Percentiles rank a stretch among this genome's conserved stretches.
Evolutionary conservation across 2,797 vertebrate genomes (phyloP).

Genomic region (Lutjanus argentimaculatus): DNA sequence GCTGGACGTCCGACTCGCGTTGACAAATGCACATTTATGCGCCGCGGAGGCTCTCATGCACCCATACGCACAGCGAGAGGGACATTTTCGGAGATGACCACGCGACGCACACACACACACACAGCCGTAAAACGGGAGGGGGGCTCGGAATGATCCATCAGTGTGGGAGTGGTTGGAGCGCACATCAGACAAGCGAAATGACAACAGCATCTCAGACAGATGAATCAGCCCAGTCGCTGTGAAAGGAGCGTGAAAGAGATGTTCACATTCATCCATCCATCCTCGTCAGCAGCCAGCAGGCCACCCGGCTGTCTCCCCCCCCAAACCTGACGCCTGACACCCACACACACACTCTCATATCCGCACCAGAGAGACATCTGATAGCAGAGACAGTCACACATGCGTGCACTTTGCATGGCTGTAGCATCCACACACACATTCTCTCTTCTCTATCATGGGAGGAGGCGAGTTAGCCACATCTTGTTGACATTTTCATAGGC

Average conservation of each 20-base stretch:
- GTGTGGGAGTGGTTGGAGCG: slow-evolving; percentile 48
- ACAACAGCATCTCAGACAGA: slow-evolving; percentile 66
- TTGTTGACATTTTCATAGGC: slow-evolving; percentile 85
- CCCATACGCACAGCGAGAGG: slow-evolving; percentile 3
- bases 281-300: slow-evolving; percentile 61
- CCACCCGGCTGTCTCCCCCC: slow-evolving; percentile 42
- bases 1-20: slow-evolving; percentile 32
- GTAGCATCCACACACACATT: slow-evolving; percentile 4
- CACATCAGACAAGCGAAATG: slow-evolving; percentile 61
- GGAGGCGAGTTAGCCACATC: slow-evolving; percentile 60
- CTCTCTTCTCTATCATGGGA: slow-evolving; percentile 41
- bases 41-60: background rate
- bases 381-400: slow-evolving; percentile 28
- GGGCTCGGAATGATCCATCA: slow-evolving; percentile 65
- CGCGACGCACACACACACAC: background rate
- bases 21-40: slow-evolving; percentile 61
- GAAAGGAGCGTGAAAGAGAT: slow-evolving; percentile 79
- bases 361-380: background rate
- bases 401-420: slow-evolving; percentile 3
- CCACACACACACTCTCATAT: background rate
- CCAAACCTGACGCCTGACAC: slow-evolving; percentile 13
- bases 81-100: slow-evolving; percentile 34
- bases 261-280: slow-evolving; percentile 80
- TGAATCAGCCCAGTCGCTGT: slow-evolving; percentile 70
- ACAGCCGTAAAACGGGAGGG: background rate